These are phyloP conservation scores for Gryllus bimaculatus DNA, from an alignment of 1,140 invertebrate genomes.

Conservation along the genomic window DNA sequence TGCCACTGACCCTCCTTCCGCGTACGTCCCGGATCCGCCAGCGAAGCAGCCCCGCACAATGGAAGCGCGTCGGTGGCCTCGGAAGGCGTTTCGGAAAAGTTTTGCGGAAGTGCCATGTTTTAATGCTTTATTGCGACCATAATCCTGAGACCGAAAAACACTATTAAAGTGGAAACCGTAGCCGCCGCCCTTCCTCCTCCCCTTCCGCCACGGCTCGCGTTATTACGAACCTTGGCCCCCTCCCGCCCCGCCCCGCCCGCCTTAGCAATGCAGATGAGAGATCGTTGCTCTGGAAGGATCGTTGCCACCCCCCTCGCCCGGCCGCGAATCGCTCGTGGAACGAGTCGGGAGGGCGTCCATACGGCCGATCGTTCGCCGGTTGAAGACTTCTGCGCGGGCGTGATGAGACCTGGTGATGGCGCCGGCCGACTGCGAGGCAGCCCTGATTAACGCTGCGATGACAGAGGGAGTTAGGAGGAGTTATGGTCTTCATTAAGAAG, in stretches of 20 bases:
- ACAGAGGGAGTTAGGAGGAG: background rate
- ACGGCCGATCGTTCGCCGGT: too few relatives aligned
- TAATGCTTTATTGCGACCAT: background rate
- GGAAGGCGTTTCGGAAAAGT: background rate
- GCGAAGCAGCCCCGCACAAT: background rate
- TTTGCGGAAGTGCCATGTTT: background rate
- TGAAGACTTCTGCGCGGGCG: too few relatives aligned
- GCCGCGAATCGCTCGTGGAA: too few relatives aligned
- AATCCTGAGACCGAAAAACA: slow-evolving; percentile 1
- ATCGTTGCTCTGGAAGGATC: background rate
- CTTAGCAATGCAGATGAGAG: background rate
- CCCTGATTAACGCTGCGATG: background rate
- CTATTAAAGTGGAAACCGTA: background rate
- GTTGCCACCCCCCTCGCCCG: background rate
- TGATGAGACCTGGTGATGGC: too few relatives aligned
- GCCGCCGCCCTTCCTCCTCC: background rate
- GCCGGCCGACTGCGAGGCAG: too few relatives aligned
- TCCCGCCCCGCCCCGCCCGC: too few relatives aligned
- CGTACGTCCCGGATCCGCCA: background rate
- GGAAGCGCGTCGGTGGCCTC: background rate
- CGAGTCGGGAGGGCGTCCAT: too few relatives aligned
- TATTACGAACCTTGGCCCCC: background rate
- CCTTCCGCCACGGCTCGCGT: background rate
- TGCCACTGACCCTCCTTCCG: background rate
- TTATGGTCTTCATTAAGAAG: background rate